Evolutionary conservation across 2,113 vertebrate genomes (phyloP).

Genomic region (Mus spicilegus): DNA sequence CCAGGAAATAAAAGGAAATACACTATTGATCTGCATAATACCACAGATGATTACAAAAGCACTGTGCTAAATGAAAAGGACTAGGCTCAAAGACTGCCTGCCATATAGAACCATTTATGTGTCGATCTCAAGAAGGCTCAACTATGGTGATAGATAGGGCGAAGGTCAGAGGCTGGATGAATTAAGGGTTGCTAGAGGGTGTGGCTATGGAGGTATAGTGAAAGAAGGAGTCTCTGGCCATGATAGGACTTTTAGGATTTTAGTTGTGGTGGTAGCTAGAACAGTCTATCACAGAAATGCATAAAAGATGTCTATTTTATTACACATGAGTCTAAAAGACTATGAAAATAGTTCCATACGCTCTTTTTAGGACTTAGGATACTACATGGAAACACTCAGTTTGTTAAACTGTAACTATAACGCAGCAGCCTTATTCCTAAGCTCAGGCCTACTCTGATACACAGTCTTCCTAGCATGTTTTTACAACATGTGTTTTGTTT

Average conservation of each 20-base stretch:
- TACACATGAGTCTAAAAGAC: neutral
- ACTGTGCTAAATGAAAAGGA: neutral
- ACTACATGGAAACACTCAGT: neutral
- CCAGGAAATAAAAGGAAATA: neutral
- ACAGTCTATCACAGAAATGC: neutral
- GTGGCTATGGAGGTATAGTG: neutral
- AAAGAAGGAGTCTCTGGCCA: neutral
- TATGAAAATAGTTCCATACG: neutral
- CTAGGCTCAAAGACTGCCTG: neutral
- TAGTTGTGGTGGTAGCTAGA: neutral
- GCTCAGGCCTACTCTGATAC: neutral
- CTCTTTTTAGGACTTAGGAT: neutral
- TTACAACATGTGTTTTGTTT: slow-evolving; percentile 39
- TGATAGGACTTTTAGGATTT: neutral
- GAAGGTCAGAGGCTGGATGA: neutral
- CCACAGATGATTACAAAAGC: neutral
- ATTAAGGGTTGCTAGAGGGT: too few relatives aligned
- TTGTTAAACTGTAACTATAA: slow-evolving; percentile 21
- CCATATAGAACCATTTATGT: neutral
- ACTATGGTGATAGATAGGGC: neutral
- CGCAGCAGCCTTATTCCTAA: neutral
- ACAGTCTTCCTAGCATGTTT: neutral
- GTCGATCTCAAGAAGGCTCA: neutral
- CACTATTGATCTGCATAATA: neutral
- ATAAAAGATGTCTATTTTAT: neutral